These are phyloP conservation scores for Pachyuromys duprasi DNA, from an alignment of 2,797 vertebrate species.

Conservation along the genomic window DNA sequence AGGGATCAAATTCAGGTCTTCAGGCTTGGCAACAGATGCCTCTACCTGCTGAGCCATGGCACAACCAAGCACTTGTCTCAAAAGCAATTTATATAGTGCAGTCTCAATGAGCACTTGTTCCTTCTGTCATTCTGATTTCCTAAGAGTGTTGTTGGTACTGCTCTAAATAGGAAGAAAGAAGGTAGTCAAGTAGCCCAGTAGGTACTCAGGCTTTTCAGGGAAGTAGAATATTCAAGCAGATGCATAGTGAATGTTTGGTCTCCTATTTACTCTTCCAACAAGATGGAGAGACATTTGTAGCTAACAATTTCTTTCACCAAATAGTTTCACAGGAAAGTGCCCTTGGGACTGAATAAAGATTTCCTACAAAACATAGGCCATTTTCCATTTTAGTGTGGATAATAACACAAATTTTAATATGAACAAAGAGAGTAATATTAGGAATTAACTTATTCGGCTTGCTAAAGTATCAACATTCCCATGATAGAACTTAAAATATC, in stretches of 20 bases:
- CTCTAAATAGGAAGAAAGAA: neutral
- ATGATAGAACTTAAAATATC: neutral
- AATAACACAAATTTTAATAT: slow-evolving; percentile 20
- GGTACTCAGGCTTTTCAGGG: neutral
- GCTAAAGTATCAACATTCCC: neutral
- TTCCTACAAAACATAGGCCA: neutral
- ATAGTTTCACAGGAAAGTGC: slow-evolving; percentile 20
- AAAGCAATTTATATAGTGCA: neutral
- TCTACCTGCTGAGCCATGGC: neutral
- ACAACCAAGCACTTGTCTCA: neutral
- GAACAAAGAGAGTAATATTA: neutral
- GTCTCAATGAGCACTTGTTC: neutral
- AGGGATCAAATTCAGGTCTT: neutral
- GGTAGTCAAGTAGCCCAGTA: neutral
- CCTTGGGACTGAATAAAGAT: slow-evolving; percentile 31
- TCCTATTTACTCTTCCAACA: neutral
- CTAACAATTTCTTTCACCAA: neutral
- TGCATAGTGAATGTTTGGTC: neutral
- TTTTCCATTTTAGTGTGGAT: slow-evolving; percentile 1
- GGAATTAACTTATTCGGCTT: neutral
- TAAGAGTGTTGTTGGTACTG: neutral
- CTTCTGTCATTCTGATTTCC: neutral
- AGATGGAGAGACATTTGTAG: neutral
- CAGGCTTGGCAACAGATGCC: neutral
- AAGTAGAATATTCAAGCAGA: neutral